Conservation (phyloP, 2,888 invertebrate species). For the Amphipoea lucens region DNA sequence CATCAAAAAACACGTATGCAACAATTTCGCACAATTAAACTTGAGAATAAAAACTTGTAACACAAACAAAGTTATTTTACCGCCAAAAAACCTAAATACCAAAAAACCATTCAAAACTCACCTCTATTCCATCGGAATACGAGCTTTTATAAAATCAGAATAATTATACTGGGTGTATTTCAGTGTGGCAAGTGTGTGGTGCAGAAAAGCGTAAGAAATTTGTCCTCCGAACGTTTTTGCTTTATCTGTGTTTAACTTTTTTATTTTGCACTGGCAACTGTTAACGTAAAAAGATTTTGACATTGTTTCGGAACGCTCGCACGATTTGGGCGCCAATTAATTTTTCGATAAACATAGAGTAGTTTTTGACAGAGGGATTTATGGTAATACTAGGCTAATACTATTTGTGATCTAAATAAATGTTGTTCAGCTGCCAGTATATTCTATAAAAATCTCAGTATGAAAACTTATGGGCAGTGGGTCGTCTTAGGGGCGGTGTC, state of each 20-base stretch:
- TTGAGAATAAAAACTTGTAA: constrained; percentile 80
- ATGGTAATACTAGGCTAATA: too few species aligned
- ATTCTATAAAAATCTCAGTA: too few species aligned
- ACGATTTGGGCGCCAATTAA: constrained; percentile 87
- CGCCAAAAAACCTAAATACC: constrained; percentile 10
- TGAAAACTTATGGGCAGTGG: background rate
- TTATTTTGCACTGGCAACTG: constrained; percentile 79
- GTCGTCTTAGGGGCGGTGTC: too few species aligned
- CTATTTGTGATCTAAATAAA: too few species aligned
- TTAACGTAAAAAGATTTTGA: constrained; percentile 86
- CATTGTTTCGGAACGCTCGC: constrained; percentile 82
- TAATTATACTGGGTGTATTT: background rate
- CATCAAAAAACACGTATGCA: constrained; percentile 81
- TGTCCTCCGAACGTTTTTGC: constrained; percentile 81
- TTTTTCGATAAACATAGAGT: constrained; percentile 75
- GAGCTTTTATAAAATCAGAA: background rate
- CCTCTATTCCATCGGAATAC: constrained; percentile 4
- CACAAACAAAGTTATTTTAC: constrained; percentile 66
- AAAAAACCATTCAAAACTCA: constrained; percentile 35
- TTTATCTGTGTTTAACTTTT: constrained; percentile 70
- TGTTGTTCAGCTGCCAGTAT: background rate
- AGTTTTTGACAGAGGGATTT: constrained; percentile 46
- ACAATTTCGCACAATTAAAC: constrained; percentile 88
- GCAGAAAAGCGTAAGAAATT: constrained; percentile 88
- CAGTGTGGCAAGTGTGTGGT: constrained; percentile 66